Evolutionary conservation across 2,888 invertebrate genomes (phyloP).

Genomic region (Branchinecta sandiegonensis): DNA sequence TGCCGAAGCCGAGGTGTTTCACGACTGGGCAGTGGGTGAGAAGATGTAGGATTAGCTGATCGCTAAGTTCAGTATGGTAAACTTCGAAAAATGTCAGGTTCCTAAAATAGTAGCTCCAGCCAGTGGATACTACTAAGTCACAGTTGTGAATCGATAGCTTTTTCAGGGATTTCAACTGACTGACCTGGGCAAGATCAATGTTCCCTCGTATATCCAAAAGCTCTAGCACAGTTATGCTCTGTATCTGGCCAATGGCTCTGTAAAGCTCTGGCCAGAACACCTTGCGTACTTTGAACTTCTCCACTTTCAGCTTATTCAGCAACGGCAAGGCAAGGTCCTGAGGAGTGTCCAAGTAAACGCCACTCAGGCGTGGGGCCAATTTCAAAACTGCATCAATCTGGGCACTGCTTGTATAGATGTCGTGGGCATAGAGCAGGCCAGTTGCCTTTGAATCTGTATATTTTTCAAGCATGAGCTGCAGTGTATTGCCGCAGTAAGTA

Average conservation of each 20-base stretch:
- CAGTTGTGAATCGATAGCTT: slow-evolving; percentile 3
- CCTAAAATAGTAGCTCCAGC: background rate
- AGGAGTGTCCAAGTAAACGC: slow-evolving; percentile 11
- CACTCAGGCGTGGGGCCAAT: background rate
- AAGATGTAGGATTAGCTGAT: background rate
- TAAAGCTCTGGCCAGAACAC: slow-evolving; percentile 8
- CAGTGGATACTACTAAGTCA: background rate
- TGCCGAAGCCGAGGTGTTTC: slow-evolving; percentile 6
- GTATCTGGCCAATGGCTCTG: background rate
- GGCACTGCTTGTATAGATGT: background rate
- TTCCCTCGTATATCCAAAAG: background rate
- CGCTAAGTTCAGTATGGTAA: background rate
- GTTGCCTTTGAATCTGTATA: background rate
- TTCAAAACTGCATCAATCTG: background rate
- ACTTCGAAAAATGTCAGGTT: background rate
- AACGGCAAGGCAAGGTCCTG: background rate
- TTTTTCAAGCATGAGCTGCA: background rate
- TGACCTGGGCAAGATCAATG: background rate
- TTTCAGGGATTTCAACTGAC: background rate
- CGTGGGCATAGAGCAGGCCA: background rate
- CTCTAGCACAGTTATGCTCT: background rate
- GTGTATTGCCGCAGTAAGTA: background rate
- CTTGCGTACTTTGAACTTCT: background rate
- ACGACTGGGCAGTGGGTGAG: background rate
- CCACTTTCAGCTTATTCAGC: background rate